Evolutionary conservation across 2,797 vertebrate genomes (phyloP), one percentile per base, ranked within the genome.

Genomic region (Rhinella marina): DNA sequence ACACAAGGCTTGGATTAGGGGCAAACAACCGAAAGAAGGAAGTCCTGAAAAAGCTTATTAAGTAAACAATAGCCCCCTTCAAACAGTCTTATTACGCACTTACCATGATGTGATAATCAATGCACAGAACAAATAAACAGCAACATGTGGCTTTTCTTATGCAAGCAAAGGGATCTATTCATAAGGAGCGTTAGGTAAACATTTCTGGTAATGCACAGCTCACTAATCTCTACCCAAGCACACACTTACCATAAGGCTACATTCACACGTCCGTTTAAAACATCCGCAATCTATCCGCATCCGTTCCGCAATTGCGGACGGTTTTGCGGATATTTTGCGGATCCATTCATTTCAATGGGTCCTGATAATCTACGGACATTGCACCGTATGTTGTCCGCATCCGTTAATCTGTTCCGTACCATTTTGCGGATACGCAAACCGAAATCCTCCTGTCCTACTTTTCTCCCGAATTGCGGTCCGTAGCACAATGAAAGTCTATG

Each of bases 21-120:
- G 41, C 32, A 75, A 75, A 85, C 29, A 85, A 54, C 32, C 2
- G n/a, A 64, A 41, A n/a, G 64, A 19, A 77, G 72, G 83, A 85
- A 85, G 70, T 61, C 72, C 56, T 76, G 61, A 85, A 78, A 50
- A 85, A 78, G 59, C 84, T 62, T 78, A 73, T 85, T 85, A 85
- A 66, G 75, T 11, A 85, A 85, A 85, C 84, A 85, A 85, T 66
- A 29, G 41, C 0, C 59, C 72, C 84, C 84, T 85, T 85, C 73
- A 77, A 77, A 50, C 56, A 23, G 57, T 64, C 41, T 85, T 85
- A 78, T 77, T 50, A 72, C 32, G 16, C 73, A 64, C 61, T 77
- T 21, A 25, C 57, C 56, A 77, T 21, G 48, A 61, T 64, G 73
- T 64, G 73, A 85, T 61, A 64, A 76, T 25, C 41, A 64, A 62